Evolutionary conservation across 2,797 vertebrate genomes (phyloP).

Genomic region (Novumbra hubbsi): DNA sequence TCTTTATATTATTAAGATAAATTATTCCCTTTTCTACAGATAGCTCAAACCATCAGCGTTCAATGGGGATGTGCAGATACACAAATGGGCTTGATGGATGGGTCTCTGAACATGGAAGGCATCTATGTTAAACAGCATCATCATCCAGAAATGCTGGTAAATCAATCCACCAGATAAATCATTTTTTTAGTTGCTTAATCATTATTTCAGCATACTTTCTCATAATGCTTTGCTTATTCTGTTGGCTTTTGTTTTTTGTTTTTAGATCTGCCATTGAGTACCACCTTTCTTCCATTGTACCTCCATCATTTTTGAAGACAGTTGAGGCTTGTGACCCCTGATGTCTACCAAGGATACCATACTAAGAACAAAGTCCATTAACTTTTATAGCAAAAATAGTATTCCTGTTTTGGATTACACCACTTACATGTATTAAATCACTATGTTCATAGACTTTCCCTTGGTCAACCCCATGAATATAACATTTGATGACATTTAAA

Average conservation of each 20-base stretch:
- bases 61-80: constrained; percentile 40
- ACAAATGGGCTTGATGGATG: constrained; percentile 32
- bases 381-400: constrained; percentile 25
- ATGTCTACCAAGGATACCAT: constrained; percentile 70
- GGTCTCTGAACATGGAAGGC: constrained; percentile 43
- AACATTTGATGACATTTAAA: constrained; percentile 17
- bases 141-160: constrained; percentile 59
- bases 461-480: constrained; percentile 15
- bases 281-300: constrained; percentile 64
- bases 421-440: constrained; percentile 27
- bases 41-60: constrained; percentile 46
- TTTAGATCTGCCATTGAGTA: constrained; percentile 74
- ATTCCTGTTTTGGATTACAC: constrained; percentile 27
- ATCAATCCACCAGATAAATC: constrained; percentile 14
- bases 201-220: constrained; percentile 23
- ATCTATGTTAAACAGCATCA: constrained; percentile 43
- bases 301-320: constrained; percentile 70
- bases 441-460: constrained; percentile 29
- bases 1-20: neutral
- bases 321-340: constrained; percentile 63
- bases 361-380: constrained; percentile 59
- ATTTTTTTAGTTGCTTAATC: constrained; percentile 16
- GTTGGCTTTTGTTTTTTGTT: constrained; percentile 61
- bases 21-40: constrained; percentile 54
- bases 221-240: constrained; percentile 27